Base-by-base conservation (phyloP, 2,797 vertebrate genomes). In the Natrix natrix region DNA sequence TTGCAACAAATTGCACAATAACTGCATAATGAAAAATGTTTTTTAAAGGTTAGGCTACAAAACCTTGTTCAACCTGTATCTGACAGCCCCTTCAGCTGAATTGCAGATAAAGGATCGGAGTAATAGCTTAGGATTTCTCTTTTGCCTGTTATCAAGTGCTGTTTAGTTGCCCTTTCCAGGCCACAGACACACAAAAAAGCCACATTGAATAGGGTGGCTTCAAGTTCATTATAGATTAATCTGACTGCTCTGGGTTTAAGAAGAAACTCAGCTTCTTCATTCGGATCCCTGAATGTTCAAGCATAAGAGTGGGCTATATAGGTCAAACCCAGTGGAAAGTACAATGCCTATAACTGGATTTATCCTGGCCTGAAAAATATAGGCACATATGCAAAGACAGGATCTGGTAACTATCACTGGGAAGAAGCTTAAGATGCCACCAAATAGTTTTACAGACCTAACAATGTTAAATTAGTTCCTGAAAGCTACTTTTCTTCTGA, bases 31-130 rank as follows among this genome's bases (percentile, higher is more conserved):
- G 92, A 66, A 83, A 94, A 54, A 93, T 24, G 54, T 92, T 28
- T 66, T 63, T 63, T 63, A 26, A 66, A 92, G 95, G 96, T 96
- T 96, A 95, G 5, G 89, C 83, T 86, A 37, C 32, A 91, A 87
- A 86, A 48, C 14, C 4, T 66, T 87, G 60, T 55, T 55, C 48
- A 54, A 26, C 8, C 22, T 92, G 37, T 87, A 92, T 7, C 63
- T 55, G 54, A 56, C n/a, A 61, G 10, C 86, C 54, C 16, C 32
- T 61, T 55, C 16, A 66, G 52, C n/a, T 87, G 91, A 87, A 24
- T 12, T 16, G n/a, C 8, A n/a, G n/a, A n/a, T 26, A 52, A 61
- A 66, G 11, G 57, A 13, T 22, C 20, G 5, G 13, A 24, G 52
- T 22, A 24, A 43, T 16, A 10, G 13, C 22, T 66, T 3, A n/a